Evolutionary conservation across 1,140 invertebrate genomes (phyloP).

Genomic region (Listronotus bonariensis): DNA sequence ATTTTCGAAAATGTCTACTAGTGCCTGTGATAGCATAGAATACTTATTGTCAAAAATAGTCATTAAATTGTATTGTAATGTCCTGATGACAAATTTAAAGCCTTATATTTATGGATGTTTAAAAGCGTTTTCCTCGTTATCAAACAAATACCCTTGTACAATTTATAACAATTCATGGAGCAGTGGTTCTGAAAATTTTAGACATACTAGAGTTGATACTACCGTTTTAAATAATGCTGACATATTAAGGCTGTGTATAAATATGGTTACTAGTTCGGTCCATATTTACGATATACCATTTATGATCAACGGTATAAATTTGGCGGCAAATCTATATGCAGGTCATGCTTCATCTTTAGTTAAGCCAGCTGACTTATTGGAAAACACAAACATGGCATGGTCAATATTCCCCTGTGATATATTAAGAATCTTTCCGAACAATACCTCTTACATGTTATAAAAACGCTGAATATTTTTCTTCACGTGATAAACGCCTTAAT

Average conservation of each 20-base stretch:
- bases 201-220: not conserved
- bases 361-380: slow-evolving; percentile 29
- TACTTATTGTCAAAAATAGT: slow-evolving; percentile 61
- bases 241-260: slow-evolving; percentile 55
- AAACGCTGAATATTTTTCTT: slow-evolving; percentile 74
- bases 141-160: slow-evolving; percentile 58
- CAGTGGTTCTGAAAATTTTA: slow-evolving; percentile 21
- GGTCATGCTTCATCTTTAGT: slow-evolving; percentile 53
- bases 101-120: slow-evolving; percentile 64
- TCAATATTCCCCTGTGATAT: slow-evolving; percentile 60
- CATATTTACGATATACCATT: slow-evolving; percentile 67
- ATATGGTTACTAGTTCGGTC: slow-evolving; percentile 63
- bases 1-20: slow-evolving; percentile 40
- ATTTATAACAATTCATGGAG: slow-evolving; percentile 60
- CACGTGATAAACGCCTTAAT: slow-evolving; percentile 77
- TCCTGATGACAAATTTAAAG: slow-evolving; percentile 65
- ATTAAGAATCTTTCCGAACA: slow-evolving; percentile 61
- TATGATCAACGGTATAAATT: slow-evolving; percentile 65
- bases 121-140: slow-evolving; percentile 59
- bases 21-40: slow-evolving; percentile 42
- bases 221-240: slow-evolving; percentile 29
- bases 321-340: slow-evolving; percentile 69
- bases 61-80: slow-evolving; percentile 54
- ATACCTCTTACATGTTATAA: slow-evolving; percentile 69
- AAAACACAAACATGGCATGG: slow-evolving; percentile 54